phyloP scores from a whole-genome alignment of 2,888 invertebrate species.

The Papilio protenor region DNA sequence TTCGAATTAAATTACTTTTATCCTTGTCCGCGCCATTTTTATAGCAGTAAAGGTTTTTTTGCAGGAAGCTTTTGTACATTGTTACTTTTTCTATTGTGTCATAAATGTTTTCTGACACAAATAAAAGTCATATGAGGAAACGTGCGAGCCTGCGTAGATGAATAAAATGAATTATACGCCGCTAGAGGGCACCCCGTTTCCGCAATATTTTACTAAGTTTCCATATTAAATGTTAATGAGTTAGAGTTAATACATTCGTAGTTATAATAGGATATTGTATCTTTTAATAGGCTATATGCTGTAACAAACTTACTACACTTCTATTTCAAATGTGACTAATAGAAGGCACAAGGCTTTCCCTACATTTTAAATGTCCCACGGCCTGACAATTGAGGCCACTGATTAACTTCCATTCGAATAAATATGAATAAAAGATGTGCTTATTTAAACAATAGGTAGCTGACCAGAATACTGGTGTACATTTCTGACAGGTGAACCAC shows the following conservation, averaged over 20 bases:
- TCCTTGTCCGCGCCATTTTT: constrained; percentile 9
- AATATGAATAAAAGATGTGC: background rate
- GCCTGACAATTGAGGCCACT: background rate
- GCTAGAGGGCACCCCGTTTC: constrained; percentile 22
- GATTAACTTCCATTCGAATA: background rate
- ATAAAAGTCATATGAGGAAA: constrained; percentile 20
- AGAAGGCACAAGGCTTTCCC: background rate
- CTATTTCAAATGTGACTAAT: background rate
- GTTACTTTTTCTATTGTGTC: constrained; percentile 13
- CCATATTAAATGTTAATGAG: constrained; percentile 15
- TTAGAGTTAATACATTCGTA: background rate
- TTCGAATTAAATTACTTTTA: constrained; percentile 14
- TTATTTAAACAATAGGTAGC: background rate
- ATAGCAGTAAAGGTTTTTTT: background rate
- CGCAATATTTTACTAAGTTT: constrained; percentile 22
- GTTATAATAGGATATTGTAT: background rate
- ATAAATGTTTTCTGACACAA: constrained; percentile 19
- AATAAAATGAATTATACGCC: constrained; percentile 26
- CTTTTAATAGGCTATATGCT: background rate
- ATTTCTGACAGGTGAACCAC: background rate
- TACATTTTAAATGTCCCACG: background rate
- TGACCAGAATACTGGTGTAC: background rate
- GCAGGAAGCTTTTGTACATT: constrained; percentile 11
- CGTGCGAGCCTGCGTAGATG: constrained; percentile 1
- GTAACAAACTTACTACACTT: background rate